phyloP scores from a whole-genome alignment of 2,113 vertebrate species.

The Chitala chitala region DNA sequence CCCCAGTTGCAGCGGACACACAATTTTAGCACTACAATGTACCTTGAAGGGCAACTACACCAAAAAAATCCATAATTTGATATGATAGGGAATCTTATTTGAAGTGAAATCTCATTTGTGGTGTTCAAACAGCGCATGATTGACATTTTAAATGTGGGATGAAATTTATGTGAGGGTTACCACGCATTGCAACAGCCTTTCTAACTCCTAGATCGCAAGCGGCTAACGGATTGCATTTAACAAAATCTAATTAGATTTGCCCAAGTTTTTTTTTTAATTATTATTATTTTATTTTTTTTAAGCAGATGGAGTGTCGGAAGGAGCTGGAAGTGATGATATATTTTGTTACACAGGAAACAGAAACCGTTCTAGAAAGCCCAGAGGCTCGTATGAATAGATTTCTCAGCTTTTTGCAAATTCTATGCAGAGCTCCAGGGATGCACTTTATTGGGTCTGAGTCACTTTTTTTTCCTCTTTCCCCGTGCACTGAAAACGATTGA shows the following conservation, averaged over 20 bases:
- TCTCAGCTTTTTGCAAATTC: no score
- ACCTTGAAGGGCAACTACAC: neutral
- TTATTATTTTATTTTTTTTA: no score
- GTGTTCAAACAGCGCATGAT: neutral
- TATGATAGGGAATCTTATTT: no score
- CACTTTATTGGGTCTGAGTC: no score
- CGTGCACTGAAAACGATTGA: no score
- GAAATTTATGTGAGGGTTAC: neutral
- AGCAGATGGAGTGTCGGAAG: neutral
- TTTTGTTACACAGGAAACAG: neutral
- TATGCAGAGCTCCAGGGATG: no score
- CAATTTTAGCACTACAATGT: no score
- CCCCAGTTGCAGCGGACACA: no score
- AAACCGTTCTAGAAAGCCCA: neutral
- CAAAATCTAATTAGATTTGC: neutral
- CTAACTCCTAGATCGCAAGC: neutral
- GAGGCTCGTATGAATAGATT: neutral
- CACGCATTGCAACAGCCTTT: neutral
- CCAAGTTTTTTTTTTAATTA: neutral
- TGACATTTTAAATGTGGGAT: neutral
- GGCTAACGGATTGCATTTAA: neutral
- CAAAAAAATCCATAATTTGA: neutral
- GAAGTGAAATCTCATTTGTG: neutral
- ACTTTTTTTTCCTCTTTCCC: no score
- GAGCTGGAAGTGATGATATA: neutral